These are phyloP conservation scores for Periplaneta americana DNA, from an alignment of 1,140 invertebrate genomes.

Conservation along the genomic window DNA sequence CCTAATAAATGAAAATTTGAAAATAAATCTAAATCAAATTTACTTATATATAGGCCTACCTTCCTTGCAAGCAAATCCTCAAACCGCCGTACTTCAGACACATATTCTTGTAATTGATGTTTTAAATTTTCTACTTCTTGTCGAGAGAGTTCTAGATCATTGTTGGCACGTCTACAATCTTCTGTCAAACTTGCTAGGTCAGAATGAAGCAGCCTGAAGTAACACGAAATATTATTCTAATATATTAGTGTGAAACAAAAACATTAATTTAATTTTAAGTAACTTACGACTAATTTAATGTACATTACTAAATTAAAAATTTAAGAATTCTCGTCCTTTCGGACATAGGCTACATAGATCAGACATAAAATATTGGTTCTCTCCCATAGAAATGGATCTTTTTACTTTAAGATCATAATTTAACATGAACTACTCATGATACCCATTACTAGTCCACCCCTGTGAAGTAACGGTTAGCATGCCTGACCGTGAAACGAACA, in stretches of 20 bases:
- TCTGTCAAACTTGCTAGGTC: slow-evolving; percentile 47
- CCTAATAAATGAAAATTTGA: too few relatives aligned
- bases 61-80: slow-evolving; percentile 62
- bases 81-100: slow-evolving; percentile 59
- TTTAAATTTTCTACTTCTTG: slow-evolving; percentile 61
- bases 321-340: background rate
- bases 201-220: slow-evolving; percentile 50
- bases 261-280: background rate
- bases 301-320: background rate
- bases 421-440: too few relatives aligned
- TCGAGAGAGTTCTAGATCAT: slow-evolving; percentile 53
- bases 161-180: slow-evolving; percentile 43
- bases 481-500: too few relatives aligned
- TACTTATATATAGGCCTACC: too few relatives aligned
- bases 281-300: background rate
- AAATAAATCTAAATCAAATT: too few relatives aligned
- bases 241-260: background rate
- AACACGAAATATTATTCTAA: too few relatives aligned
- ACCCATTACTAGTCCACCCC: too few relatives aligned
- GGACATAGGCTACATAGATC: too few relatives aligned
- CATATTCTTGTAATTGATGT: slow-evolving; percentile 64
- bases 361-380: too few relatives aligned
- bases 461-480: too few relatives aligned
- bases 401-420: too few relatives aligned
- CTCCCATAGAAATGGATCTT: too few relatives aligned